Conservation (phyloP, 2,888 invertebrate species). For the Lucinisca nassula region DNA sequence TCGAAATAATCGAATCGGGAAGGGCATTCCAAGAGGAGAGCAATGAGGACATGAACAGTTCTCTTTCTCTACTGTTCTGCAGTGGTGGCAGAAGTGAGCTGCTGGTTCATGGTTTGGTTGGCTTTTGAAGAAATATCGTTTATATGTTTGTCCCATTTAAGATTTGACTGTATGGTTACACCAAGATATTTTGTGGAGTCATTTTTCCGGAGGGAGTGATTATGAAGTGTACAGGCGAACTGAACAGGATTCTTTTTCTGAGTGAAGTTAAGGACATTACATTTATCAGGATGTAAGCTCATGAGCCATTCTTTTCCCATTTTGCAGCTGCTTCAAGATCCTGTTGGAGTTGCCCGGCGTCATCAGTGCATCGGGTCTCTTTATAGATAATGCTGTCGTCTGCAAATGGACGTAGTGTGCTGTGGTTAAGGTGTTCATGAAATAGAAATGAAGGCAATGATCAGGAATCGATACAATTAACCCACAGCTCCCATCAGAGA, state of each 20-base stretch:
- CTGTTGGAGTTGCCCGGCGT: background rate
- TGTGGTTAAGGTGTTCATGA: background rate
- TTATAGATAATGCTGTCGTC: background rate
- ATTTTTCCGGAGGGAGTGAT: background rate
- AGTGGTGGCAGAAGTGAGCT: no score
- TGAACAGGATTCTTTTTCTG: background rate
- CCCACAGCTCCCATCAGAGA: no score
- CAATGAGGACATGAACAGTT: no score
- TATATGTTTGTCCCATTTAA: background rate
- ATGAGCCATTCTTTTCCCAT: background rate
- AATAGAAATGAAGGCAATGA: no score
- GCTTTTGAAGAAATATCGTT: background rate
- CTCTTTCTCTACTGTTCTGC: no score
- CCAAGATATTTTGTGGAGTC: background rate
- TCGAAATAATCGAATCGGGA: no score
- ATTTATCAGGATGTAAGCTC: background rate
- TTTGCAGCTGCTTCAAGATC: no score
- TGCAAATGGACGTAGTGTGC: background rate
- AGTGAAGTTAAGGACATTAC: background rate
- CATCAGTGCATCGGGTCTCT: background rate
- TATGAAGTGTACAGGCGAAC: background rate
- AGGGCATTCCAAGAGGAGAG: no score
- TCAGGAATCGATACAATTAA: no score
- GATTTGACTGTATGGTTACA: background rate
- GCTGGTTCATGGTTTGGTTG: background rate